Base-by-base conservation (phyloP, 1,140 invertebrate genomes). In the Ridgeia piscesae region DNA sequence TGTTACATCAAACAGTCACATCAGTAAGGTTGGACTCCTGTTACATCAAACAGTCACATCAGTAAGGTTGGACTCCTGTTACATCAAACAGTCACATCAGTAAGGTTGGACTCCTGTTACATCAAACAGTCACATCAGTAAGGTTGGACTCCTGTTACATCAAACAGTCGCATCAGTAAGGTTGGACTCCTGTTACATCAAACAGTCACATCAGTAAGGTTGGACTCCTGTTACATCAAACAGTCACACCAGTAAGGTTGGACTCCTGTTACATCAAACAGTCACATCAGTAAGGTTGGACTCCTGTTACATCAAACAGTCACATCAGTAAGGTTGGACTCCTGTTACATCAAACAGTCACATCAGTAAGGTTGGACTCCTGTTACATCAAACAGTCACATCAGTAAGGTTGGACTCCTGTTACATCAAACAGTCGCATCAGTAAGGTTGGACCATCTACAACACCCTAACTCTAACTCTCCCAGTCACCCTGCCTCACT, bases 51-150 rank as follows among this genome's bases (percentile, higher is more conserved):
- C 33, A 92, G 50, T 34, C 58, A 77, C 34, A 92, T 33, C 33
- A n/a, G n/a, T n/a, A n/a, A n/a, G 33, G 97, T 98, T 88, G 98
- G 98, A 96, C 98, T 99, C 96, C 98, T 98, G 94, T 91, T 96
- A 96, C 93, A 34, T 88, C 21, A 77, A 42, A 33, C 33, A 92
- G 50, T 34, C 58, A 77, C 34, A 92, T 33, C 33, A n/a, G n/a
- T n/a, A n/a, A n/a, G 33, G 97, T 98, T 88, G 98, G 98, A 96
- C 98, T 99, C 96, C 98, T 98, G 94, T 91, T 96, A 96, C 93
- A 34, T 88, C 21, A 77, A 42, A 33, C 33, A 92, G 50, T 34
- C 58, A 77, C 34, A 92, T 33, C 33, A n/a, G n/a, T n/a, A n/a
- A n/a, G 33, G 97, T 98, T 88, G 98, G 98, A 96, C 98, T 99